phyloP scores from a whole-genome alignment of 2,797 vertebrate genomes.

The Periparus ater region DNA sequence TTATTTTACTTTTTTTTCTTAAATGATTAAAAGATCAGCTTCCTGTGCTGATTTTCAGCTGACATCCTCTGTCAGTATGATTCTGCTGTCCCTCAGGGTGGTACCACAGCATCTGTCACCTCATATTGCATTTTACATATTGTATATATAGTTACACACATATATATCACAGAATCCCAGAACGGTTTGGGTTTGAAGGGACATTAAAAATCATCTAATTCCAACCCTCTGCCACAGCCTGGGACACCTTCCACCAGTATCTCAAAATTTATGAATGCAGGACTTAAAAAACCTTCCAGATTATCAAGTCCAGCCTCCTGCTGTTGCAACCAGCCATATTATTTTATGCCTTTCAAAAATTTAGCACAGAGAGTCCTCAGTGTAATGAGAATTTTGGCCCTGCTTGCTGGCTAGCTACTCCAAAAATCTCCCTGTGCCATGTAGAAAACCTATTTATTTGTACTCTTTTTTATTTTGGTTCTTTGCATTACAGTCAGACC shows the following conservation, averaged over 20 bases:
- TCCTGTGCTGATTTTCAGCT: neutral
- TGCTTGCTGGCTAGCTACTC: neutral
- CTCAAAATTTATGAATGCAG: neutral
- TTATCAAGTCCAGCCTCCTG: neutral
- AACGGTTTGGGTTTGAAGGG: neutral
- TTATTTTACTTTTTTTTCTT: neutral
- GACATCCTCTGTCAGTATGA: neutral
- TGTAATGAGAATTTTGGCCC: neutral
- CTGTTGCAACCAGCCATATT: neutral
- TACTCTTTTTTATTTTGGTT: neutral
- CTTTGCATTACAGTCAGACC: neutral
- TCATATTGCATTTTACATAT: neutral
- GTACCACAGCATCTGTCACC: neutral
- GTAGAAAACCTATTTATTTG: neutral
- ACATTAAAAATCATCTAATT: neutral
- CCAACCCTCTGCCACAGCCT: neutral
- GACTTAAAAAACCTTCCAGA: neutral
- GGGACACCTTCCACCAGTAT: neutral
- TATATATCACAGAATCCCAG: neutral
- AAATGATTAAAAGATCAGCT: neutral
- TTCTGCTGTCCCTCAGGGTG: neutral
- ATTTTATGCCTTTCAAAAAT: neutral
- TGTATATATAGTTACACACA: neutral
- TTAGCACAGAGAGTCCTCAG: neutral
- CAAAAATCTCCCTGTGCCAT: neutral